Percentiles rank a stretch among this genome's conserved stretches.
These are phyloP conservation scores for Paramormyrops hopkinsi DNA, from an alignment of 2,797 vertebrate species.

Conservation along the genomic window DNA sequence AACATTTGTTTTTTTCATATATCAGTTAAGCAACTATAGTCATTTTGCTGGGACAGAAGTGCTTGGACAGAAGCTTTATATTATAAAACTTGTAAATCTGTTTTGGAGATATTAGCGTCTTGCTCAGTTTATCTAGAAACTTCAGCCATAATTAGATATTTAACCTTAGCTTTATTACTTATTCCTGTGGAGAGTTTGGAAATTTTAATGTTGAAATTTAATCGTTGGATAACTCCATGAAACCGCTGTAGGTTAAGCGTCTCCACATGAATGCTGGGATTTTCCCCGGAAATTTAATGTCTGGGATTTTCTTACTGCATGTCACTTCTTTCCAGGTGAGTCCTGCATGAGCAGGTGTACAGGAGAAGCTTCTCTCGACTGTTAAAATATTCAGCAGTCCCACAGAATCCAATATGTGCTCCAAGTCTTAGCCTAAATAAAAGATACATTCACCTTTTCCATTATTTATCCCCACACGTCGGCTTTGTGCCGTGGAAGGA, in stretches of 20 bases:
- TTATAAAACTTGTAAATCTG: neutral
- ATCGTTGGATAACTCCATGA: neutral
- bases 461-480: conserved; percentile 5
- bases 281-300: neutral
- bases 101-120: neutral
- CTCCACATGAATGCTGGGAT: neutral
- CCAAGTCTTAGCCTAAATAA: neutral
- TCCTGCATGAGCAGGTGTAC: neutral
- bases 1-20: neutral
- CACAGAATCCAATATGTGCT: neutral
- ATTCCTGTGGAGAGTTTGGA: neutral
- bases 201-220: neutral
- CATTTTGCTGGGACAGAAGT: neutral
- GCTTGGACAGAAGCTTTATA: neutral
- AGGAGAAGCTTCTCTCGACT: neutral
- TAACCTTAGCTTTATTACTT: neutral
- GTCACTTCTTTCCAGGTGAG: neutral
- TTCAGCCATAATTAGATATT: neutral
- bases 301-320: neutral
- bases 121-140: neutral
- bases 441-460: neutral
- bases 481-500: neutral
- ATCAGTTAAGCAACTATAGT: neutral
- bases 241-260: neutral
- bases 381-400: neutral